These are phyloP conservation scores for Chrysaora quinquecirrha DNA, from an alignment of 30 jellyfish, hydroid and myxozoan species.

Conservation along the genomic window DNA sequence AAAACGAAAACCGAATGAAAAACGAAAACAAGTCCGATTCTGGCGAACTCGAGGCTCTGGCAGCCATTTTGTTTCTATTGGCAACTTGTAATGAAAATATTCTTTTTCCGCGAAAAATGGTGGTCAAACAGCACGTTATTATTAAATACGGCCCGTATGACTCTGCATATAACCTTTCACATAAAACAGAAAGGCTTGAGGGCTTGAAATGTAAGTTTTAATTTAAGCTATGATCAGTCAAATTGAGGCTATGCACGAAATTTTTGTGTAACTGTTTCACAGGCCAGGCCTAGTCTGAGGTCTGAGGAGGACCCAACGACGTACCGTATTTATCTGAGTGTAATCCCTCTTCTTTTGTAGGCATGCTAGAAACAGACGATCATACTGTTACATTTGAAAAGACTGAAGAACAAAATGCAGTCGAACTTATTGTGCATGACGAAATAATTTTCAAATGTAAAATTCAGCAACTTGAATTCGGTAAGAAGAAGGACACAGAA, in stretches of 20 bases:
- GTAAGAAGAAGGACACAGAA: conserved; percentile 21
- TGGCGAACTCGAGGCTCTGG: background rate
- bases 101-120: background rate
- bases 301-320: background rate
- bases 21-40: too few relatives aligned
- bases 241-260: too few relatives aligned
- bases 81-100: background rate
- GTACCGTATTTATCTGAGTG: background rate
- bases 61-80: background rate
- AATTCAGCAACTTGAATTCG: conserved; percentile 81
- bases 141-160: conserved; percentile 83
- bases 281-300: background rate
- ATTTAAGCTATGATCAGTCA: too few relatives aligned
- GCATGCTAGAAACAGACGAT: conserved; percentile 51
- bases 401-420: conserved; percentile 69
- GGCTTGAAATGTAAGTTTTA: conserved; percentile 61
- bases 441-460: conserved; percentile 80
- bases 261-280: too few relatives aligned
- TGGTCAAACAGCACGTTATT: conserved; percentile 56
- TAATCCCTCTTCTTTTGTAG: background rate
- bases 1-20: too few relatives aligned
- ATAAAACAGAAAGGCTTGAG: conserved; percentile 74
- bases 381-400: conserved; percentile 58
- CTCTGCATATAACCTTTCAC: conserved; percentile 56
- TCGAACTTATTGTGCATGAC: conserved; percentile 80